phyloP scores from a whole-genome alignment of 2,888 invertebrate genomes.

The Calliphora vomitoria region DNA sequence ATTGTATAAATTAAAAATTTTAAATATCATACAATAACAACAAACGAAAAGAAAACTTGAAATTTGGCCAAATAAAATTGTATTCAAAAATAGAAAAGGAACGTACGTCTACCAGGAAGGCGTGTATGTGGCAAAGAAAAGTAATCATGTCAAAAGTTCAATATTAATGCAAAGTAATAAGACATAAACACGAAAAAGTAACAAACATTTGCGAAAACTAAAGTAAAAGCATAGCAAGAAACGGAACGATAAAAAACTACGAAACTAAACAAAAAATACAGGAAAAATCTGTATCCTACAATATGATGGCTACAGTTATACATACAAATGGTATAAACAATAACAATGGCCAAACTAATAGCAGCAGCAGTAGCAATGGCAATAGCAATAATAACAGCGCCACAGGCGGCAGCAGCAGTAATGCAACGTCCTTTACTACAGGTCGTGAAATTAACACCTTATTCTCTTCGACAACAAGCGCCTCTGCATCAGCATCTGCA shows the following conservation, averaged over 20 bases:
- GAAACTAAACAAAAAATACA: conserved; percentile 5
- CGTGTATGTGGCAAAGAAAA: conserved; percentile 15
- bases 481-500: conserved; percentile 47
- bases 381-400: conserved; percentile 30
- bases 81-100: conserved; percentile 13
- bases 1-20: conserved; percentile 42
- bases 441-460: conserved; percentile 57
- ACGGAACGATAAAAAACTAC: background rate
- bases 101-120: background rate
- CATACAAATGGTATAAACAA: conserved; percentile 69
- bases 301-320: conserved; percentile 70
- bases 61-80: conserved; percentile 50
- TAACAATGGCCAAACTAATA: conserved; percentile 49
- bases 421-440: conserved; percentile 79
- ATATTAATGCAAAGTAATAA: conserved; percentile 69
- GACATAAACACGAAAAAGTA: conserved; percentile 58
- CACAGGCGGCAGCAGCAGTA: conserved; percentile 75
- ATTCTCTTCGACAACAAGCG: conserved; percentile 64
- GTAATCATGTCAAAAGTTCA: conserved; percentile 67
- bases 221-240: conserved; percentile 11
- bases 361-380: conserved; percentile 38
- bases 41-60: conserved; percentile 16
- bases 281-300: conserved; percentile 56
- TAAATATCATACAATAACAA: conserved; percentile 1
- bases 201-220: conserved; percentile 38